A percentile compares a stretch with the other conserved stretches of the same genome.
Evolutionary conservation across 2,797 vertebrate species (phyloP).

Genomic region (Centroberyx gerrardi): DNA sequence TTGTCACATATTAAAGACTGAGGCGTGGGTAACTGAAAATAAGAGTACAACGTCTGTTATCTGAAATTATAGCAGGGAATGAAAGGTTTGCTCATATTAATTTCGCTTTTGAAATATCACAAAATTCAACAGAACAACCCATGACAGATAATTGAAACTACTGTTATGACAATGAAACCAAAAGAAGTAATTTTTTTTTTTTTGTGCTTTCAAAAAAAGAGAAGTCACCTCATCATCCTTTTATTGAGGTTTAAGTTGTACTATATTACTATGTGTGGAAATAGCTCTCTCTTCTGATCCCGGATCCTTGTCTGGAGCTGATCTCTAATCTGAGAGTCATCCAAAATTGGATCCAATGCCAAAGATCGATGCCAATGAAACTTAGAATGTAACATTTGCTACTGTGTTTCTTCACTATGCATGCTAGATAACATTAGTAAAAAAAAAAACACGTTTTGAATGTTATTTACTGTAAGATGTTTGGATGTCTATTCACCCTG

Average conservation of each 20-base stretch:
- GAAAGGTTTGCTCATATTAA: slow-evolving; percentile 7
- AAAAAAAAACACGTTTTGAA: slow-evolving; percentile 21
- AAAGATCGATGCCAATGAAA: background rate
- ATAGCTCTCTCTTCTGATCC: background rate
- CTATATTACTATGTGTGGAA: slow-evolving; percentile 3
- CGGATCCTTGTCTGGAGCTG: background rate
- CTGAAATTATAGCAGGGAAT: background rate
- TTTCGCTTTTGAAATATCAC: background rate
- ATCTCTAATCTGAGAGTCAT: slow-evolving; percentile 4
- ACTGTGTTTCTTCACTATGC: slow-evolving; percentile 21
- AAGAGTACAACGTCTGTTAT: background rate
- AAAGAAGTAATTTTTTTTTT: background rate
- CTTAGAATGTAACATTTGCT: slow-evolving; percentile 24
- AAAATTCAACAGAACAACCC: background rate
- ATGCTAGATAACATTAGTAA: slow-evolving; percentile 3
- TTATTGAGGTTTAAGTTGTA: slow-evolving; percentile 17
- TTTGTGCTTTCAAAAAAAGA: background rate
- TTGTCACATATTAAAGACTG: slow-evolving; percentile 9
- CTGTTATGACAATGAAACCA: background rate
- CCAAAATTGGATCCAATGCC: background rate
- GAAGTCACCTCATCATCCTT: background rate
- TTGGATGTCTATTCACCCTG: slow-evolving; percentile 5
- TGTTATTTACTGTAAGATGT: slow-evolving; percentile 5
- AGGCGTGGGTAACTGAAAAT: slow-evolving; percentile 20
- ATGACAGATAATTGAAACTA: background rate